Base-by-base conservation (phyloP, 2,797 vertebrate genomes). In the Pelobates cultripes region DNA sequence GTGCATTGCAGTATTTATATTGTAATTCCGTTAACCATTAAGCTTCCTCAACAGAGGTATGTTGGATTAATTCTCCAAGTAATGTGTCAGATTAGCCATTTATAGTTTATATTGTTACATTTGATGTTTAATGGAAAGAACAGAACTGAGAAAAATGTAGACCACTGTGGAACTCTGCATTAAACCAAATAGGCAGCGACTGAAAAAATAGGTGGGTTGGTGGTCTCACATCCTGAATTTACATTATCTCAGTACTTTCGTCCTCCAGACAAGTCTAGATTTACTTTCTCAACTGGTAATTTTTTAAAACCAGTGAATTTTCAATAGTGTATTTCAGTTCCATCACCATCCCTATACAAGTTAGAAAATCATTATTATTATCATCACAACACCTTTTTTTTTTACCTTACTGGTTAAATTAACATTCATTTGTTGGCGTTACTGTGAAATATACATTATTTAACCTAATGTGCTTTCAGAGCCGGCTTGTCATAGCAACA, bases 361-460 rank as follows among this genome's bases (percentile, higher is more conserved):
- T 92, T 89, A 91, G 90, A 85, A 88, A 86, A 89, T 85, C 75
- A 86, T 90, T 91, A 89, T 91, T 90, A 91, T 90, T 90, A 81
- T 89, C 89, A 80, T 28, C 28, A 28, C 28, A 28, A 87, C 83
- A 88, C 88, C 67, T 66, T 73, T 73, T 73, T 68, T 78, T 85
- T 86, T 89, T 90, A 88, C 90, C 92, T 94, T 90, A 90, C 89
- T 90, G 90, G 91, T 94, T 93, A 93, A 94, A 93, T 92, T 91
- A 92, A 90, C 89, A 91, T 91, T 92, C 85, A 79, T 79, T 91
- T 91, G 88, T 90, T 89, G 89, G 86, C 86, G 86, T 89, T 88
- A 86, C 90, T 90, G 86, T 89, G 88, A 88, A 90, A 89, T 87
- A 90, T 89, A 91, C 80, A 91, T 91, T 91, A 93, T 93, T 93